Evolutionary conservation across 2,113 vertebrate genomes (phyloP).

Genomic region (Amblyornis subalaris): DNA sequence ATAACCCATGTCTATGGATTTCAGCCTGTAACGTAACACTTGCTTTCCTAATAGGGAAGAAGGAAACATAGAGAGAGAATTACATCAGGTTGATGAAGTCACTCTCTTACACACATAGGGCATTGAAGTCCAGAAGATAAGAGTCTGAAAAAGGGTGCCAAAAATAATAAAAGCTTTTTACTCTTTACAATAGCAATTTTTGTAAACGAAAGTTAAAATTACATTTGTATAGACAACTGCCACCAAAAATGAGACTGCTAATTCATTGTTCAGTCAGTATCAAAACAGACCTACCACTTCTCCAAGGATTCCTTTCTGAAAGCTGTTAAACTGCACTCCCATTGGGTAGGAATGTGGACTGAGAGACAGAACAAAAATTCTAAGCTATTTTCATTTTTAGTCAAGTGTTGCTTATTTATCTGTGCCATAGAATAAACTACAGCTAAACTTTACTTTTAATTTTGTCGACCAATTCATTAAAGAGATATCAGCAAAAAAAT

Average conservation of each 20-base stretch:
- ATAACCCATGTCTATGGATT: background rate
- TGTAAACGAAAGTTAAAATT: background rate
- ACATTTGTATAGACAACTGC: background rate
- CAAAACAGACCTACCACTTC: background rate
- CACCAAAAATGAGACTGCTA: background rate
- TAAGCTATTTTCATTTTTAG: background rate
- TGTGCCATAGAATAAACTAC: background rate
- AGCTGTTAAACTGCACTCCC: background rate
- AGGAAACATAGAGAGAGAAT: background rate
- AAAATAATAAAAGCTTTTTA: background rate
- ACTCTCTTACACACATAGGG: no score
- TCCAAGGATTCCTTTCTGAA: background rate
- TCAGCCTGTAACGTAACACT: background rate
- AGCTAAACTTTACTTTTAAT: background rate
- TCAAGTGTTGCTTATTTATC: background rate
- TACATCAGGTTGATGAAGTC: background rate
- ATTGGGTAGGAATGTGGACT: background rate
- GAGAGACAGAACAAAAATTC: background rate
- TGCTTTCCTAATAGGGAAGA: background rate
- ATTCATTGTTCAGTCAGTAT: background rate
- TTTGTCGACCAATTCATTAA: background rate
- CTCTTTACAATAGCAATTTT: background rate
- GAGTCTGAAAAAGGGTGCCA: background rate
- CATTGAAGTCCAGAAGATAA: background rate
- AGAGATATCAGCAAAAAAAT: background rate